Percentiles rank a stretch among this genome's conserved stretches.
Evolutionary conservation across 1,140 invertebrate genomes (phyloP).

Genomic region (Penaeus chinensis): DNA sequence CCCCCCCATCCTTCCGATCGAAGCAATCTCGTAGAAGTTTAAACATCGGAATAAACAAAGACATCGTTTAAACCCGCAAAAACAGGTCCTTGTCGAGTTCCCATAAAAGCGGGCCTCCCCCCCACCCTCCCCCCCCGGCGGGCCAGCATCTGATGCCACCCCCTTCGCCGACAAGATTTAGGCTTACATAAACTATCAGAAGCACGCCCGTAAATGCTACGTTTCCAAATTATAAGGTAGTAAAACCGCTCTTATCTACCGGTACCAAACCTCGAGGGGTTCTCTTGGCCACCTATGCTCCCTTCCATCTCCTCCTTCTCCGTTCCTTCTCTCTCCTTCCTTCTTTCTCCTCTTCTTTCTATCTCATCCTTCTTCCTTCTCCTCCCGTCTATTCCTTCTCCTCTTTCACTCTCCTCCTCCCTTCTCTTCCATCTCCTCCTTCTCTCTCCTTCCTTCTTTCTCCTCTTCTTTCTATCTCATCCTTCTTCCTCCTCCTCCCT

Average conservation of each 20-base stretch:
- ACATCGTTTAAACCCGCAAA: too few relatives aligned
- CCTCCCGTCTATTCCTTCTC: neutral
- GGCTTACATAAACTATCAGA: slow-evolving; percentile 41
- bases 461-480: neutral
- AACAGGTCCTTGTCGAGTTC: neutral
- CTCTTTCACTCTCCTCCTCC: neutral
- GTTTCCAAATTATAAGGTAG: slow-evolving; percentile 55
- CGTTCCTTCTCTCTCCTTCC: neutral
- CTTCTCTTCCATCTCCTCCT: too few relatives aligned
- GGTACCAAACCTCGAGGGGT: neutral
- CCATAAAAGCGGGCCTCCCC: slow-evolving; percentile 1
- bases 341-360: neutral
- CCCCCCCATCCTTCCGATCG: too few relatives aligned
- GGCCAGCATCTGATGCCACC: slow-evolving; percentile 1
- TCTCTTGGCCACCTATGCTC: too few relatives aligned
- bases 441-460: too few relatives aligned
- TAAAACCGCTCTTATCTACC: slow-evolving; percentile 39
- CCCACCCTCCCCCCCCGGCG: neutral
- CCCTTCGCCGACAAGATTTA: slow-evolving; percentile 27
- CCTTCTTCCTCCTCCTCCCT: too few relatives aligned
- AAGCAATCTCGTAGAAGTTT: too few relatives aligned
- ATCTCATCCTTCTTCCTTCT: neutral
- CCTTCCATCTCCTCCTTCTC: neutral
- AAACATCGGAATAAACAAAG: too few relatives aligned
- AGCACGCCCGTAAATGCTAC: slow-evolving; percentile 45